Conservation (phyloP, 1,140 invertebrate genomes). For the Phocides pigmalion region DNA sequence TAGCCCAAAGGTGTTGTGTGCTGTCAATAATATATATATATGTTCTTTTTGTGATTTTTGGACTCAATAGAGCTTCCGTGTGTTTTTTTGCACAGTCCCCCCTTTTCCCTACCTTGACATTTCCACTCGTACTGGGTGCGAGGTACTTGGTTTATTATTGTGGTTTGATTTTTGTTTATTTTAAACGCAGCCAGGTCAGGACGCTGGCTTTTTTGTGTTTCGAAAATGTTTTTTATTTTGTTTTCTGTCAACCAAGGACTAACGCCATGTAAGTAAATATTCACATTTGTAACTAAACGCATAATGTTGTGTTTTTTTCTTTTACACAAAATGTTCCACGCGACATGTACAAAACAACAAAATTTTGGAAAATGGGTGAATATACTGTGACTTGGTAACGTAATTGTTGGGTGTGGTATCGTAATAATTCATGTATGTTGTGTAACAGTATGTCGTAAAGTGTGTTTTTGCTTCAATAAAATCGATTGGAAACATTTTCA, state of each 20-base stretch:
- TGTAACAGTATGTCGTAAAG: constrained; percentile 96
- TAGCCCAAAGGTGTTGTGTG: constrained; percentile 80
- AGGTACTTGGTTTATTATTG: constrained; percentile 64
- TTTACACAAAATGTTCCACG: constrained; percentile 63
- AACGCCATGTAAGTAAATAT: constrained; percentile 66
- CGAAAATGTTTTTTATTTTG: constrained; percentile 38
- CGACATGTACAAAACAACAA: constrained; percentile 50
- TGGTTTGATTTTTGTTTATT: constrained; percentile 57
- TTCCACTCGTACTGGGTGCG: constrained; percentile 68
- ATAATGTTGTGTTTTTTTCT: constrained; percentile 61
- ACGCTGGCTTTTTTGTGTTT: constrained; percentile 68
- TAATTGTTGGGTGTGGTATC: constrained; percentile 53
- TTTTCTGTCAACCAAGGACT: constrained; percentile 52
- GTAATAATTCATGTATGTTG: constrained; percentile 43
- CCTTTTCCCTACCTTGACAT: constrained; percentile 81
- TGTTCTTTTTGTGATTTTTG: constrained; percentile 69
- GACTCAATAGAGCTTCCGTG: constrained; percentile 74
- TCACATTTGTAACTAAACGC: constrained; percentile 54
- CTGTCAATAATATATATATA: constrained; percentile 45
- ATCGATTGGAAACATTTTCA: constrained; percentile 99
- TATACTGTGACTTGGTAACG: constrained; percentile 63
- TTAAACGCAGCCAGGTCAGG: constrained; percentile 62
- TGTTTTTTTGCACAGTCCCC: constrained; percentile 69
- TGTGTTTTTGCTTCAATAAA: constrained; percentile 99
- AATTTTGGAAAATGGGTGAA: constrained; percentile 62